Evolutionary conservation across 2,888 invertebrate species (phyloP).

Genomic region (Patella depressa): DNA sequence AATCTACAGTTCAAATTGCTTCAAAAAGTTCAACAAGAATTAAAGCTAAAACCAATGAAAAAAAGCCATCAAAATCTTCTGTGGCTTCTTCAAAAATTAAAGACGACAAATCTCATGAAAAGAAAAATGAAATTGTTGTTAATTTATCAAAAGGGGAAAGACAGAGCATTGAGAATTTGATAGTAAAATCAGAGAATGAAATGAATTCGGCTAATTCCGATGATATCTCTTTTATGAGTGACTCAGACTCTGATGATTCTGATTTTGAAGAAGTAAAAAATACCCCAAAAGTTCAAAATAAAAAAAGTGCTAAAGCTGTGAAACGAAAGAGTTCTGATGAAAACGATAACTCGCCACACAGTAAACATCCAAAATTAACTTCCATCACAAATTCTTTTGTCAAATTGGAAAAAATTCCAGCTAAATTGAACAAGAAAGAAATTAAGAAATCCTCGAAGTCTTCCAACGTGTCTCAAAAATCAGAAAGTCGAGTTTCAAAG

Average conservation of each 20-base stretch:
- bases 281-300: too few species aligned
- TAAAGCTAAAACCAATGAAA: background rate
- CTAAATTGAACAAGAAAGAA: background rate
- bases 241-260: conserved; percentile 15
- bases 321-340: background rate
- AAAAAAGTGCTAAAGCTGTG: too few species aligned
- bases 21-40: background rate
- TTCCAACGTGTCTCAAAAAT: background rate
- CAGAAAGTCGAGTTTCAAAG: background rate
- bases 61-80: too few species aligned
- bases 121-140: background rate
- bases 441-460: background rate
- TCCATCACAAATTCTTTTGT: background rate
- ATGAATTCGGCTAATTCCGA: too few species aligned
- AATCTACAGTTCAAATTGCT: background rate
- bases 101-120: background rate
- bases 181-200: background rate
- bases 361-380: background rate
- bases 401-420: background rate
- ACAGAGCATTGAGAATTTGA: background rate
- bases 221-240: conserved; percentile 8
- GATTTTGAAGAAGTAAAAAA: conserved; percentile 28
- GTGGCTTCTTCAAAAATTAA: background rate
- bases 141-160: too few species aligned
- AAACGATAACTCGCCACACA: background rate